phyloP scores from a whole-genome alignment of 2,113 vertebrate species.

The Bujurquina vittata region DNA sequence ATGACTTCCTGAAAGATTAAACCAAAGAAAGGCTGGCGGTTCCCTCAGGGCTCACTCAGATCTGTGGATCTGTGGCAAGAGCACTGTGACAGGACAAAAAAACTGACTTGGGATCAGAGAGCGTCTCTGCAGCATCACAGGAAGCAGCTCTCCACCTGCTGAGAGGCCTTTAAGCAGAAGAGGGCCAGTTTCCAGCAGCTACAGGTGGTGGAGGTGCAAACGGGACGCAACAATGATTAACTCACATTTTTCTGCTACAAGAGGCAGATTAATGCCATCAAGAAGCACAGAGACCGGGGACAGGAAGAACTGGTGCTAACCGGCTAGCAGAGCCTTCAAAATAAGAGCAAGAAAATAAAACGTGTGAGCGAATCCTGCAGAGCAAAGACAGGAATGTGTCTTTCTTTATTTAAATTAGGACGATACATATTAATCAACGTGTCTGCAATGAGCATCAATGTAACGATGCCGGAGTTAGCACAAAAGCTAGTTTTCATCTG shows the following conservation, averaged over 20 bases:
- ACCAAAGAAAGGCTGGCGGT: fast-evolving
- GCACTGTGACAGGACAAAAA: background rate
- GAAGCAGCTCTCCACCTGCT: background rate
- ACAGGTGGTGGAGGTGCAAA: background rate
- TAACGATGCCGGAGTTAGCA: too few relatives aligned
- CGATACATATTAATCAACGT: too few relatives aligned
- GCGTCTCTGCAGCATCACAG: background rate
- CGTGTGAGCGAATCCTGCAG: too few relatives aligned
- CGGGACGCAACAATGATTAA: background rate
- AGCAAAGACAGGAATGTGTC: too few relatives aligned
- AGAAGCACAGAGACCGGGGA: too few relatives aligned
- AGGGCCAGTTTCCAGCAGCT: fast-evolving
- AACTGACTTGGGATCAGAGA: background rate
- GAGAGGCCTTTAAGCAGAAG: background rate
- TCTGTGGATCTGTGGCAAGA: background rate
- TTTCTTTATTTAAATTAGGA: too few relatives aligned
- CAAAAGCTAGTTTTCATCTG: too few relatives aligned
- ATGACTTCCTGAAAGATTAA: background rate
- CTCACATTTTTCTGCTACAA: too few relatives aligned
- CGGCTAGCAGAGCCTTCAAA: background rate
- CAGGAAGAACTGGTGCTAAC: too few relatives aligned
- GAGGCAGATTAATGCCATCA: too few relatives aligned
- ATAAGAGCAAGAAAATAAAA: too few relatives aligned
- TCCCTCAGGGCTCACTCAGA: background rate
- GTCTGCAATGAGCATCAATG: too few relatives aligned